These are phyloP conservation scores for Ceratosolen solmsi DNA, from an alignment of 1,140 invertebrate species.

Conservation along the genomic window DNA sequence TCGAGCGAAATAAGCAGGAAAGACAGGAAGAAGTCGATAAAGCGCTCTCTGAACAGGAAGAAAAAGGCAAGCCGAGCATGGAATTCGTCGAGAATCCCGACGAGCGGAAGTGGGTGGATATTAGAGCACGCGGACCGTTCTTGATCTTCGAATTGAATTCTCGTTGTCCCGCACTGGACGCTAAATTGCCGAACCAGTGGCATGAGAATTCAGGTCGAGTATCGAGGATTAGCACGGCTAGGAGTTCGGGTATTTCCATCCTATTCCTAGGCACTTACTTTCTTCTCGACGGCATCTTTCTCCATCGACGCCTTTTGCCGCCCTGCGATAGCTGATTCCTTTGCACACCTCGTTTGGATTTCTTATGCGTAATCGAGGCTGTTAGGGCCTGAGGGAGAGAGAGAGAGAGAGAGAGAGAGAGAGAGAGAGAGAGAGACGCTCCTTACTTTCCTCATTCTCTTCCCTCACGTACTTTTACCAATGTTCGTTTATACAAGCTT, in stretches of 20 bases:
- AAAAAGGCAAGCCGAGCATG: not conserved
- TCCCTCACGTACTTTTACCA: no score
- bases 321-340: no score
- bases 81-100: conserved; percentile 19
- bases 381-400: no score
- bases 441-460: no score
- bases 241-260: no score
- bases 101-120: conserved; percentile 15
- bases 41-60: not conserved
- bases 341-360: no score
- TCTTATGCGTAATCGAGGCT: no score
- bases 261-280: no score
- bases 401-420: no score
- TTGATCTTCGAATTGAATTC: conserved; percentile 16
- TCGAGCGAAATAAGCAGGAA: not conserved
- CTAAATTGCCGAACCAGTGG: not conserved
- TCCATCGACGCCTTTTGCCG: not conserved
- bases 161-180: not conserved
- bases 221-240: no score
- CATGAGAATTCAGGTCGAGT: not conserved
- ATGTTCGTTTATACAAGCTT: no score
- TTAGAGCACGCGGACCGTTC: not conserved
- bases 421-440: no score
- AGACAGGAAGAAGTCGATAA: conserved; percentile 42
- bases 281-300: not conserved